These are phyloP conservation scores for Gracilinanus agilis DNA, from an alignment of 2,113 vertebrate species.

Conservation along the genomic window DNA sequence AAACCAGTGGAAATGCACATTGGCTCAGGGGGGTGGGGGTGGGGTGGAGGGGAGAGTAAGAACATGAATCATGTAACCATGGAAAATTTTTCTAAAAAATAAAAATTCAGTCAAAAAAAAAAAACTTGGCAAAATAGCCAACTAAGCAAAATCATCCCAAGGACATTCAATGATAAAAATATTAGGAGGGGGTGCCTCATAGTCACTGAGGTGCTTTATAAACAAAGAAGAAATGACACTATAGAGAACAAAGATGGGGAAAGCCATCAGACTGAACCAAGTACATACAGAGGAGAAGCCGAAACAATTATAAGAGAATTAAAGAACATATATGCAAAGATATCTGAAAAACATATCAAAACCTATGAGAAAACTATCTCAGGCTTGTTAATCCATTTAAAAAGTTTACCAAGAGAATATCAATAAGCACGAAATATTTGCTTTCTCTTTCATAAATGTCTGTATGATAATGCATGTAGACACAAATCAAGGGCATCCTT, in stretches of 20 bases:
- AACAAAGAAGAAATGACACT: not conserved
- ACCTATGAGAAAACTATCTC: not conserved
- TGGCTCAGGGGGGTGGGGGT: too few species aligned
- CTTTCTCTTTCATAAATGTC: not conserved
- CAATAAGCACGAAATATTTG: not conserved
- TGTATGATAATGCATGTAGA: not conserved
- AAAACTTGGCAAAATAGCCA: not conserved
- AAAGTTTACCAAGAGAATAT: not conserved
- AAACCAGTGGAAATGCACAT: too few species aligned
- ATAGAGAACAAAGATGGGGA: not conserved
- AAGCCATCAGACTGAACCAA: not conserved
- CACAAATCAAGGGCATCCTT: not conserved
- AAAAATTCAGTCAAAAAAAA: too few species aligned
- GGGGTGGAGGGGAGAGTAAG: too few species aligned
- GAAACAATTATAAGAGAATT: not conserved
- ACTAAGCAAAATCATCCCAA: not conserved
- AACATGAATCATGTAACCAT: too few species aligned
- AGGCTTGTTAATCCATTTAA: not conserved
- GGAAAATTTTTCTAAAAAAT: too few species aligned
- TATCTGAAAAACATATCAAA: not conserved
- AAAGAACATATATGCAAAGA: not conserved
- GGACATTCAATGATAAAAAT: not conserved
- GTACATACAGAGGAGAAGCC: not conserved
- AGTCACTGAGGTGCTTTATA: not conserved
- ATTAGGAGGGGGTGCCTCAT: not conserved